phyloP scores from a whole-genome alignment of 2,113 vertebrate species.

The Hippoglossus stenolepis region DNA sequence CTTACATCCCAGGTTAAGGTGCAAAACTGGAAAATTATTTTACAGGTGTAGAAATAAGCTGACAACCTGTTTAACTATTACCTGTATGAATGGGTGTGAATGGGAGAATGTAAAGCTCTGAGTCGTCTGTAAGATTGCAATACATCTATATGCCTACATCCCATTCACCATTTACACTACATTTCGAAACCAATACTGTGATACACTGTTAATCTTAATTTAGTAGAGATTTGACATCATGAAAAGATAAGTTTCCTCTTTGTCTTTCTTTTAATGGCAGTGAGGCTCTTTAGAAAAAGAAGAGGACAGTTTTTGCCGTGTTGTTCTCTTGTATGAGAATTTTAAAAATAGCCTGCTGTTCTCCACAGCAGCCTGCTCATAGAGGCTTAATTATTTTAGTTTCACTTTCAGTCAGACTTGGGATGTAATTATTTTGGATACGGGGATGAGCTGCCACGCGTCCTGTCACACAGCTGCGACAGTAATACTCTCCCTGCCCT shows the following conservation, averaged over 20 bases:
- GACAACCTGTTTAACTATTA: too few species aligned
- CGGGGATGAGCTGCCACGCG: conserved; percentile 4
- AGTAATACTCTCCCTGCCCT: conserved; percentile 9
- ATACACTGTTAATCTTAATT: neutral
- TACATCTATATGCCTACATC: neutral
- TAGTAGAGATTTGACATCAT: neutral
- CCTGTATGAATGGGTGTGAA: too few species aligned
- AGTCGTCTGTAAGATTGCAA: too few species aligned
- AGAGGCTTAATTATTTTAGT: conserved; percentile 36
- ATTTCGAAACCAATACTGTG: neutral
- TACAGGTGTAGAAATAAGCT: too few species aligned
- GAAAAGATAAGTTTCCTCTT: neutral
- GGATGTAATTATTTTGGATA: conserved; percentile 36
- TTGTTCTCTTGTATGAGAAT: neutral
- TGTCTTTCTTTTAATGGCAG: neutral
- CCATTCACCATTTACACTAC: neutral
- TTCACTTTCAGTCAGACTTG: conserved; percentile 27
- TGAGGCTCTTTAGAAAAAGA: neutral
- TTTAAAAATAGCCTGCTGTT: conserved; percentile 44
- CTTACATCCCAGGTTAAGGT: too few species aligned
- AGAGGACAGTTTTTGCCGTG: conserved; percentile 7
- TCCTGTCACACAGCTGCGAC: conserved; percentile 33
- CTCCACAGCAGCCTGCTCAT: conserved; percentile 26
- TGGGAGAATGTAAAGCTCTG: too few species aligned
- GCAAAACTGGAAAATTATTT: too few species aligned